Base-by-base conservation (phyloP, 2,113 vertebrate species). In the Brachyhypopomus gauderio region DNA sequence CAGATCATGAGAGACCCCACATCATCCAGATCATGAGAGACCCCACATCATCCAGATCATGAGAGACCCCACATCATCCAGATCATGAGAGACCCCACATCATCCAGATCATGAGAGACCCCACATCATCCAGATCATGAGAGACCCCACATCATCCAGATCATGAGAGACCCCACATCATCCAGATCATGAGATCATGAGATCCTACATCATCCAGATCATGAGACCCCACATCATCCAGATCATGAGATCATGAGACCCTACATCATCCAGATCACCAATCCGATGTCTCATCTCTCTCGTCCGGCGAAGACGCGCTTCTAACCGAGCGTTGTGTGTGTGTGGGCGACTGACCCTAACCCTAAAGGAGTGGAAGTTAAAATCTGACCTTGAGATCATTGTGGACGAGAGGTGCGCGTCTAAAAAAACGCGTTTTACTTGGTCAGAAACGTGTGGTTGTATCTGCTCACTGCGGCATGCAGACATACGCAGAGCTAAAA, bases 401-500 rank as follows among this genome's bases (percentile, higher is more conserved):
- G 45, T 8, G 9, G 11, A 14, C 14, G 3, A 52, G 45, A 52
- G 45, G 9, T 3, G 14, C 9, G 45, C 45, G 12, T 52, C 41
- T 41, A 41, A 52, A 52, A 52, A 52, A 11, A 52, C 9, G 45
- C 12, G 8, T 14, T 52, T 52, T 52, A 52, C 45, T 52, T 52
- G 0, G 45, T 52, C 0, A 52, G 45, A 52, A 52, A 52, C 45
- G 45, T 52, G 45, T 14, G 9, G 45, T 52, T 52, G 14, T 52
- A 52, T 52, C 9, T 7, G 88, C 90, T 92, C 89, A 93, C 92
- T 93, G 92, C 92, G 91, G 92, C 92, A 80, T 5, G 85, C 82
- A 45, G 36, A 78, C 83, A 81, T 67, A 78, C 75, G 63, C 80
- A 64, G 14, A 71, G 72, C 77, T 38, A 76, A 69, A 52, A 7